Percentiles rank a stretch among this genome's conserved stretches.
Evolutionary conservation across 2,888 invertebrate genomes (phyloP).

Genomic region (Iphiclides podalirius): DNA sequence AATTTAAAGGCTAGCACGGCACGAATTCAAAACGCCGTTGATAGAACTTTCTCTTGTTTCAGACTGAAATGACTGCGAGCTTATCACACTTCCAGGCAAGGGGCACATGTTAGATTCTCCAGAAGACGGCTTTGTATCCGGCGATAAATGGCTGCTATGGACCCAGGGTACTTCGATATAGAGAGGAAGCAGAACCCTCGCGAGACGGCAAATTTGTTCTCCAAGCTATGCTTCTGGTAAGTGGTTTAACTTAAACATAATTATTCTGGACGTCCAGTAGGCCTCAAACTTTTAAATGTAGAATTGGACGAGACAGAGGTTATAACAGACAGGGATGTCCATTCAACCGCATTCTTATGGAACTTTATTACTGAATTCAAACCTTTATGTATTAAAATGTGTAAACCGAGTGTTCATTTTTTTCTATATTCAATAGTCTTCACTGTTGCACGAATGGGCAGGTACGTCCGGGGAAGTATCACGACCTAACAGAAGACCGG

Average conservation of each 20-base stretch:
- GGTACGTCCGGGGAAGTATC: too few species aligned
- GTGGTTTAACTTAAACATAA: too few species aligned
- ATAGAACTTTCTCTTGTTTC: constrained; percentile 1
- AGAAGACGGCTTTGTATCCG: neutral
- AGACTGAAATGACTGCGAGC: constrained; percentile 15
- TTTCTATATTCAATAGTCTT: too few species aligned
- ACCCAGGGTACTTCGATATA: constrained; percentile 73
- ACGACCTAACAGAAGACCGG: too few species aligned
- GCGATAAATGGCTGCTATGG: constrained; percentile 50
- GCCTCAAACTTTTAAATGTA: neutral
- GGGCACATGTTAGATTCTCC: neutral
- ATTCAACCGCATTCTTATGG: too few species aligned
- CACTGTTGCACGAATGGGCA: too few species aligned
- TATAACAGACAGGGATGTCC: too few species aligned
- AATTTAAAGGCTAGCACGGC: too few species aligned
- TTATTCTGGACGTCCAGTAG: neutral
- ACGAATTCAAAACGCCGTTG: neutral
- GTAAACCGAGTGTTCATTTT: too few species aligned
- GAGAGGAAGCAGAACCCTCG: constrained; percentile 81
- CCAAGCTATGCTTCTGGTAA: constrained; percentile 84
- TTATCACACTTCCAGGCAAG: neutral
- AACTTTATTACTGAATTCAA: too few species aligned
- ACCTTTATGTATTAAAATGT: too few species aligned
- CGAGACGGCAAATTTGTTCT: constrained; percentile 81
- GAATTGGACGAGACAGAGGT: too few species aligned